A percentile compares a stretch with the other conserved stretches of the same genome.
Evolutionary conservation across 2,797 vertebrate genomes (phyloP).

Genomic region (Argyrosomus regius): DNA sequence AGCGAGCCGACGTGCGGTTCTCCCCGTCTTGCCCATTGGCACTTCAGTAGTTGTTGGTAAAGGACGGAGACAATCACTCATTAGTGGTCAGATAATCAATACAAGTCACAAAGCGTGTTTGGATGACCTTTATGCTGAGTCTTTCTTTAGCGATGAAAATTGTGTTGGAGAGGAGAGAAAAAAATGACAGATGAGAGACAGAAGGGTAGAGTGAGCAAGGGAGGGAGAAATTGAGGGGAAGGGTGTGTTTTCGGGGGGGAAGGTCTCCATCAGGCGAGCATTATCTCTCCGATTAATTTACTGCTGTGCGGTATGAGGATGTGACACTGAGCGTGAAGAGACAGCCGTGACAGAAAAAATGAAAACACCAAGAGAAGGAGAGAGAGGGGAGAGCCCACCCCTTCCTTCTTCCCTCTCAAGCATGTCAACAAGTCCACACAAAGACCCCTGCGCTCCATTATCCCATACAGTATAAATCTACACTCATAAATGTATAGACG

Average conservation of each 20-base stretch:
- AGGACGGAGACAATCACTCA: conserved; percentile 26
- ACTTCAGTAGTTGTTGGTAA: conserved; percentile 10
- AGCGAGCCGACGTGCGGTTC: conserved; percentile 16
- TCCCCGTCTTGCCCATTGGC: not conserved
- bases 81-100: conserved; percentile 43
- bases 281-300: conserved; percentile 76
- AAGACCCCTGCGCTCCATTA: conserved; percentile 45
- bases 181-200: conserved; percentile 13
- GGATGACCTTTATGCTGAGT: conserved; percentile 43
- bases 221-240: not conserved
- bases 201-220: not conserved
- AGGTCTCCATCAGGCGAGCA: conserved; percentile 63
- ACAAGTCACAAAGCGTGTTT: conserved; percentile 30
- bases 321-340: conserved; percentile 66
- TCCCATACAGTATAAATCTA: not conserved
- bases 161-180: conserved; percentile 8
- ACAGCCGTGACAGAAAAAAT: conserved; percentile 36
- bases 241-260: conserved; percentile 35
- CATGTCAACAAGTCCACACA: conserved; percentile 74
- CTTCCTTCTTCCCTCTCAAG: conserved; percentile 38
- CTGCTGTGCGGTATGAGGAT: conserved; percentile 52
- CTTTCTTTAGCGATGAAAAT: conserved; percentile 27
- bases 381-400: conserved; percentile 17
- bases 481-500: not conserved
- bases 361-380: conserved; percentile 29